Conservation (phyloP, 2,113 vertebrate species). For the Cyphomyrus discorhynchus region DNA sequence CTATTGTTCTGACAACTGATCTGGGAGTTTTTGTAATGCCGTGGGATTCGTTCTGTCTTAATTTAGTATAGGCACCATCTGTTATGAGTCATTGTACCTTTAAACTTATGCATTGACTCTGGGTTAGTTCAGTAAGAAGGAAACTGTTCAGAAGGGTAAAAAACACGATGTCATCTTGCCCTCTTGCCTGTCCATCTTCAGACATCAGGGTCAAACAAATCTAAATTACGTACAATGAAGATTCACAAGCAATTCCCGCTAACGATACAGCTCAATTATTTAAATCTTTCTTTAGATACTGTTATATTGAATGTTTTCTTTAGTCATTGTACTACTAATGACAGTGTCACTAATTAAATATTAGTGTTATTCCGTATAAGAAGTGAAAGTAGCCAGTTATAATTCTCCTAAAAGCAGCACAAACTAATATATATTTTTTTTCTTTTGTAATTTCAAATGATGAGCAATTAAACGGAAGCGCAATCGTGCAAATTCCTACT, state of each 20-base stretch:
- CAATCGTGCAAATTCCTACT: background rate
- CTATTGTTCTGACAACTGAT: background rate
- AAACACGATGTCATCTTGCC: background rate
- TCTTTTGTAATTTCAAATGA: background rate
- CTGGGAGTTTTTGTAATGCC: background rate
- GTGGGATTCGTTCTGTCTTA: background rate
- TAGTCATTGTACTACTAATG: background rate
- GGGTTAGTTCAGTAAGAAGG: background rate
- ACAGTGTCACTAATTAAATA: background rate
- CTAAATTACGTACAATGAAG: background rate
- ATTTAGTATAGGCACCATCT: background rate
- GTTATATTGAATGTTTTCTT: background rate
- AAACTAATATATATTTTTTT: background rate
- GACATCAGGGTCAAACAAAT: background rate
- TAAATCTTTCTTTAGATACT: background rate
- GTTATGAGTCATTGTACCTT: background rate
- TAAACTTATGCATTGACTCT: background rate
- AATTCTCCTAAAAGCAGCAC: background rate
- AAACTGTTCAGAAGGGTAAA: background rate
- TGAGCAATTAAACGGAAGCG: background rate
- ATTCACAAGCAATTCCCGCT: background rate
- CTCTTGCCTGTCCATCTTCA: background rate
- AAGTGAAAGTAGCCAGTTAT: background rate
- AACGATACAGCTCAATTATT: background rate
- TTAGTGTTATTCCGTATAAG: background rate